A percentile compares a stretch with the other conserved stretches of the same genome.
phyloP scores from a whole-genome alignment of 2,888 invertebrate species.

The Junonia oenone region DNA sequence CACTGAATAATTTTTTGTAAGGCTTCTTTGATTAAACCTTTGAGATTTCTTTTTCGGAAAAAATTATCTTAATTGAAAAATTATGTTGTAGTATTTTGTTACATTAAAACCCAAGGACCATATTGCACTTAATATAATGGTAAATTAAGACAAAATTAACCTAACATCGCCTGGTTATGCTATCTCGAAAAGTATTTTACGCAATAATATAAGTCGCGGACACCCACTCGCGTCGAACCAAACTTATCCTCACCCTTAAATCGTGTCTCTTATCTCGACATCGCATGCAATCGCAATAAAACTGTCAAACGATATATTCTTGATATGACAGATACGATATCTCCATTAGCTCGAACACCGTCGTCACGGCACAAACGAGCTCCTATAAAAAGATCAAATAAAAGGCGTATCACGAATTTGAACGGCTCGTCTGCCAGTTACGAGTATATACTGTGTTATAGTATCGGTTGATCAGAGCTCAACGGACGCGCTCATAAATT shows the following conservation, averaged over 20 bases:
- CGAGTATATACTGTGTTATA: slow-evolving; percentile 38
- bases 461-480: slow-evolving; percentile 42
- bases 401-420: slow-evolving; percentile 53
- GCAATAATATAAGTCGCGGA: slow-evolving; percentile 20
- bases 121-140: slow-evolving; percentile 4
- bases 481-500: slow-evolving; percentile 64
- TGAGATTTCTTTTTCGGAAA: not conserved
- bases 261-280: slow-evolving; percentile 53
- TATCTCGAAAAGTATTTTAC: slow-evolving; percentile 1
- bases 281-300: slow-evolving; percentile 65
- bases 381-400: slow-evolving; percentile 51
- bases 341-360: slow-evolving; percentile 63
- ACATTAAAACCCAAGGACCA: slow-evolving; percentile 16
- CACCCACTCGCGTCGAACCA: slow-evolving; percentile 27
- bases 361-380: slow-evolving; percentile 54
- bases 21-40: not conserved
- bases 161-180: slow-evolving; percentile 25
- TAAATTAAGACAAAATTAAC: slow-evolving; percentile 41
- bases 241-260: slow-evolving; percentile 38
- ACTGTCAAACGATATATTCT: slow-evolving; percentile 65
- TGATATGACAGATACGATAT: slow-evolving; percentile 71
- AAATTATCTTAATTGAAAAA: slow-evolving; percentile 9
- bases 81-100: slow-evolving; percentile 12
- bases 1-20: not conserved
- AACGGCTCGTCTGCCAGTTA: slow-evolving; percentile 38